Base-by-base conservation (phyloP, 2,113 vertebrate species). In the Sander vitreus region DNA sequence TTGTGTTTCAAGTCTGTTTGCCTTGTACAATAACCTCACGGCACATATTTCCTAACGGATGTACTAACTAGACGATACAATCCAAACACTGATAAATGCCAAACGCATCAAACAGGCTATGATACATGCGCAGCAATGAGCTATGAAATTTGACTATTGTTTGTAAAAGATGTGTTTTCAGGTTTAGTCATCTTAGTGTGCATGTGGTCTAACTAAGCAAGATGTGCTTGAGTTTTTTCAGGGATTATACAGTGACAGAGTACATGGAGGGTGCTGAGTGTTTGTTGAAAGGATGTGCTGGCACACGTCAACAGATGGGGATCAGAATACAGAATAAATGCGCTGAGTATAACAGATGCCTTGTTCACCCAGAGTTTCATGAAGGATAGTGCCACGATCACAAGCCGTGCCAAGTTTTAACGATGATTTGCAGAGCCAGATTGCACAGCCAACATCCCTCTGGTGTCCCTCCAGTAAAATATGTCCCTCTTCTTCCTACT, bases 381-480 rank as follows among this genome's bases (percentile, higher is more conserved):
- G 23, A 75, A 81, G 60, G 51, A 48, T 43, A 50, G 69, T 19
- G 72, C 33, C 67, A 43, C 30, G n/a, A 83, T 79, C 79, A 69
- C 55, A 48, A 76, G 63, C 55, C 9, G 60, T n/a, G 86, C 84
- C 76, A 86, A 70, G 64, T 89, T 80, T 78, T 83, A 89, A 92
- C 75, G 43, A 87, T 86, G 83, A 89, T 87, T 53, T 79, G 80
- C 63, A 51, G 74, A 81, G 90, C 88, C 90, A 85, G 70, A 81
- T 25, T 81, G 80, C 88, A 78, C 77, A 59, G 84, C 79, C 81
- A 80, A 88, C 88, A 81, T 81, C 70, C 77, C 81, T 77, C 76
- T 45, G 67, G 66, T 90, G 82, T 88, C 84, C 74, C 82, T 80
- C 77, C 72, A 76, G 83, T 78, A 48, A 76, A 85, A 80, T 45